Percentiles rank a stretch among this genome's conserved stretches.
Evolutionary conservation across 2,888 invertebrate species (phyloP).

Genomic region (Geophilus truncorum): DNA sequence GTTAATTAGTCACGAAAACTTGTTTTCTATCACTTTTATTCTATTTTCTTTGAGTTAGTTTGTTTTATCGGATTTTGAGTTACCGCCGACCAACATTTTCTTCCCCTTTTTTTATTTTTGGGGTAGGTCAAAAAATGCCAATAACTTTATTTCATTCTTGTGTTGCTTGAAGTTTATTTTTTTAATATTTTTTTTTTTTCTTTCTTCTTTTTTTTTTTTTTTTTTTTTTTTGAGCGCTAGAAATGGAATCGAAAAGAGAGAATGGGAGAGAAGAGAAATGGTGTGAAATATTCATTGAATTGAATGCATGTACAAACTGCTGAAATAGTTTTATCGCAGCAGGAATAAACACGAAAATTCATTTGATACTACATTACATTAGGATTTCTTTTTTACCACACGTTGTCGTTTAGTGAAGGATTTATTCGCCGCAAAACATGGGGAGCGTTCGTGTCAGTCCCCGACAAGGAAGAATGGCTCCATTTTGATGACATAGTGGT

Average conservation of each 20-base stretch:
- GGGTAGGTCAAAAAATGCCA: background rate
- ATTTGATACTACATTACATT: background rate
- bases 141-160: background rate
- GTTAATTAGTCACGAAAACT: background rate
- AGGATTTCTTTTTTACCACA: background rate
- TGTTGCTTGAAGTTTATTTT: background rate
- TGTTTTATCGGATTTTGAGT: background rate
- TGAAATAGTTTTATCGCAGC: background rate
- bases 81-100: background rate
- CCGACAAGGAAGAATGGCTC: constrained; percentile 7
- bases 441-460: background rate
- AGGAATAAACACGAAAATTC: background rate
- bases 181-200: background rate
- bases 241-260: too few species aligned
- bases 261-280: background rate
- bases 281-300: background rate
- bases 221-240: background rate
- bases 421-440: constrained; percentile 13
- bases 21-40: too few species aligned
- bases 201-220: background rate
- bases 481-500: constrained; percentile 25
- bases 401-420: background rate
- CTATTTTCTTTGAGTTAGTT: background rate
- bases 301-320: background rate
- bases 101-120: background rate